Conservation (phyloP, 2,113 vertebrate species). For the Sapajus apella region DNA sequence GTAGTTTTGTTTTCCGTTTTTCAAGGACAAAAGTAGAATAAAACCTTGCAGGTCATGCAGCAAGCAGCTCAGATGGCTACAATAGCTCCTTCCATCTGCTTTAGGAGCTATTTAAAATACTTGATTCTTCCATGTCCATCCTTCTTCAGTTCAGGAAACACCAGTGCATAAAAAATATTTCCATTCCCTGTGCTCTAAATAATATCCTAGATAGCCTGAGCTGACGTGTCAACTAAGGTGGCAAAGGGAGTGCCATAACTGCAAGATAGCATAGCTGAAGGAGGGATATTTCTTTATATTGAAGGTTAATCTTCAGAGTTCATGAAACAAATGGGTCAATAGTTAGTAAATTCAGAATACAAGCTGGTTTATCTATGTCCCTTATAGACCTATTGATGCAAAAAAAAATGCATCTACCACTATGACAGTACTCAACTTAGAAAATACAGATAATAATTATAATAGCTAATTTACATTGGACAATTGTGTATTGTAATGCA, state of each 20-base stretch:
- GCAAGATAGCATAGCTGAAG: not conserved
- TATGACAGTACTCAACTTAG: not conserved
- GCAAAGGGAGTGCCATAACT: not conserved
- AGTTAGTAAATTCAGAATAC: not conserved
- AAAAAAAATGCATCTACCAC: not conserved
- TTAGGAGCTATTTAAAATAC: conserved; percentile 60
- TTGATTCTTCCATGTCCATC: not conserved
- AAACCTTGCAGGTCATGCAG: conserved; percentile 53
- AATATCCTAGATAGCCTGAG: conserved; percentile 7
- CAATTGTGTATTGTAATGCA: not conserved
- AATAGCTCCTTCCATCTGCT: conserved; percentile 37
- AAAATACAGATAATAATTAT: not conserved
- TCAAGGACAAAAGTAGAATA: conserved; percentile 62
- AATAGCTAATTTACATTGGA: not conserved
- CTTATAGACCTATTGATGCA: not conserved
- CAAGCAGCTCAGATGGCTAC: not conserved
- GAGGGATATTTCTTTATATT: not conserved
- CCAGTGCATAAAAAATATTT: not conserved
- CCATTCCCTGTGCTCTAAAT: conserved; percentile 31
- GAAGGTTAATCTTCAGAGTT: not conserved
- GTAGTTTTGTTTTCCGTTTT: conserved; percentile 58
- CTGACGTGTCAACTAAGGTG: conserved; percentile 21
- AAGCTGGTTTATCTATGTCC: not conserved
- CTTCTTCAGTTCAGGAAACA: conserved; percentile 34
- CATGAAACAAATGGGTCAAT: not conserved